Conservation (phyloP, 2,888 invertebrate genomes). For the Eudasyphora cyanicolor region DNA sequence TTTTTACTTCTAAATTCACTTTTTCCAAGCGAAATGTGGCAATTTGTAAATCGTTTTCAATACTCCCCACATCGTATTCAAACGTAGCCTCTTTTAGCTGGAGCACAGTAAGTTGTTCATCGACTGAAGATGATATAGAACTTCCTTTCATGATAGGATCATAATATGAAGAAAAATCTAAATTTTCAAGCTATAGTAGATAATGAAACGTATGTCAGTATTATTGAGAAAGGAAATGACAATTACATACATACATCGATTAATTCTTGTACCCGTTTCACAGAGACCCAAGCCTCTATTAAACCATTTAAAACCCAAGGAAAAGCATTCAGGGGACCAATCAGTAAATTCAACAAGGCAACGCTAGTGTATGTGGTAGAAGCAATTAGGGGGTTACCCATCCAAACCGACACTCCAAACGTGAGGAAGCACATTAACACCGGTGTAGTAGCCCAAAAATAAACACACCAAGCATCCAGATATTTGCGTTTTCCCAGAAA, state of each 20-base stretch:
- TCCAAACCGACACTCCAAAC: conserved; percentile 88
- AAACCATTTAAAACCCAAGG: conserved; percentile 99
- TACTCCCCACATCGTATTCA: conserved; percentile 70
- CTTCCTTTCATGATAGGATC: conserved; percentile 74
- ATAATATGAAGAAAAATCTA: conserved; percentile 78
- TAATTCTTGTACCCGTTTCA: conserved; percentile 91
- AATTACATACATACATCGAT: conserved; percentile 83
- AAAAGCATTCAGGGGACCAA: conserved; percentile 96
- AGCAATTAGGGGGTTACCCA: conserved; percentile 88
- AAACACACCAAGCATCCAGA: conserved; percentile 97
- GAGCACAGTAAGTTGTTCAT: conserved; percentile 82
- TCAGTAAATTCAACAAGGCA: conserved; percentile 96
- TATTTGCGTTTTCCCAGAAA: conserved; percentile 94
- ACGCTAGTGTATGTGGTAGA: conserved; percentile 96
- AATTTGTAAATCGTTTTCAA: conserved; percentile 58
- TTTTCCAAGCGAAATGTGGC: conserved; percentile 73
- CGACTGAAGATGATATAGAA: conserved; percentile 69
- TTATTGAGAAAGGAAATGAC: not conserved
- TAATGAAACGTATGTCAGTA: not conserved
- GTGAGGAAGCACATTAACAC: conserved; percentile 93
- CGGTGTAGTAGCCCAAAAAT: conserved; percentile 99
- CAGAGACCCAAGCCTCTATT: conserved; percentile 96
- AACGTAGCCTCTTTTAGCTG: conserved; percentile 83
- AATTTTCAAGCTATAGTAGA: conserved; percentile 74
- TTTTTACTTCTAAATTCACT: conserved; percentile 77